Conservation (phyloP, 2,888 invertebrate genomes). For the Drosophila ezoana region DNA sequence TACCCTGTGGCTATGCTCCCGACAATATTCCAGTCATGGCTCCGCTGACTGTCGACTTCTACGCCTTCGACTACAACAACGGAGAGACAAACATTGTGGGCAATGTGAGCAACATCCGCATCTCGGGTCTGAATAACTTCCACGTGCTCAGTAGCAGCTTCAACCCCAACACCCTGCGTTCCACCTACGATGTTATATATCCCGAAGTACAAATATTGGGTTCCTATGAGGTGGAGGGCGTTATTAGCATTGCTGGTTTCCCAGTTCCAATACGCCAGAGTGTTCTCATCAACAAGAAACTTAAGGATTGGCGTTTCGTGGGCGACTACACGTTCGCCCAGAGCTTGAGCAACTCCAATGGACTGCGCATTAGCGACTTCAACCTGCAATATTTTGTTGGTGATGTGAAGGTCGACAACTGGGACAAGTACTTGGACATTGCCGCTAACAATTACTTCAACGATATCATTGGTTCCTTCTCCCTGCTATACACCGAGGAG, state of each 20-base stretch:
- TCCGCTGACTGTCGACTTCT: constrained; percentile 48
- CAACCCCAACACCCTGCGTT: constrained; percentile 45
- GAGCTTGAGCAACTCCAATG: constrained; percentile 36
- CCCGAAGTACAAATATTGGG: constrained; percentile 66
- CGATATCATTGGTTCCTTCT: constrained; percentile 35
- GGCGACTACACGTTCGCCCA: constrained; percentile 49
- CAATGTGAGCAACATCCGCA: constrained; percentile 60
- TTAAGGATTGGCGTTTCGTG: constrained; percentile 59
- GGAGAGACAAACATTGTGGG: constrained; percentile 53
- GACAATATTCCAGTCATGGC: constrained; percentile 66
- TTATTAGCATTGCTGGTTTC: constrained; percentile 45
- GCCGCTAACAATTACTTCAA: constrained; percentile 72
- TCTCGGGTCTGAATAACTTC: constrained; percentile 66
- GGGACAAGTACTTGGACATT: constrained; percentile 65
- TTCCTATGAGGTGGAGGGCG: constrained; percentile 53
- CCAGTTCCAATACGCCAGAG: constrained; percentile 41
- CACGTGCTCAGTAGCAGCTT: constrained; percentile 52
- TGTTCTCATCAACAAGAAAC: constrained; percentile 56
- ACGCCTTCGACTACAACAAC: constrained; percentile 23
- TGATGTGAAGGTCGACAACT: constrained; percentile 48
- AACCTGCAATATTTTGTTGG: constrained; percentile 57
- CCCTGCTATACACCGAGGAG: constrained; percentile 51
- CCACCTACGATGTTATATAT: constrained; percentile 63
- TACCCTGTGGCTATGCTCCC: constrained; percentile 73
- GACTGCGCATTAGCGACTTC: constrained; percentile 59